phyloP scores from a whole-genome alignment of 2,888 invertebrate species.

The Agrotis ipsilon region DNA sequence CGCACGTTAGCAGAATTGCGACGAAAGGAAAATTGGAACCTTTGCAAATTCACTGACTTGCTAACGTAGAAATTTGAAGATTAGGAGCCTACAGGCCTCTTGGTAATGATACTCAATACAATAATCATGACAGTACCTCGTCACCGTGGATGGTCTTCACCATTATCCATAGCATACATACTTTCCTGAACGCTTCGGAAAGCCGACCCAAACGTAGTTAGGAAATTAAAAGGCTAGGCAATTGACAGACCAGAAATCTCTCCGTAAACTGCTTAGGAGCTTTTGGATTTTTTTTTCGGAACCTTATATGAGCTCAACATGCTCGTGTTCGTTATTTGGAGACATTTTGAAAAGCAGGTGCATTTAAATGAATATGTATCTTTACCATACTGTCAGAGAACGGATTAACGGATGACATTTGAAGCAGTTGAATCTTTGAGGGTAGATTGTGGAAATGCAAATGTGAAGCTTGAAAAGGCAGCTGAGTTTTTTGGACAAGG shows the following conservation, averaged over 20 bases:
- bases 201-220: no score
- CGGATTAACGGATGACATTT: conserved; percentile 13
- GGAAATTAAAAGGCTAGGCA: no score
- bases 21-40: not conserved
- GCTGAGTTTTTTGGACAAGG: not conserved
- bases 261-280: no score
- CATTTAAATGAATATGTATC: conserved; percentile 6
- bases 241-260: not conserved
- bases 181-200: no score
- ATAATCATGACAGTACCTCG: no score
- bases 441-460: conserved; percentile 9
- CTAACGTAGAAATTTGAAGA: not conserved
- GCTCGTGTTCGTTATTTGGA: not conserved
- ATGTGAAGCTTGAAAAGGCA: conserved; percentile 1
- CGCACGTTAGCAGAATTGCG: not conserved
- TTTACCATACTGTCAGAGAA: not conserved
- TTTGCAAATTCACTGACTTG: not conserved
- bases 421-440: not conserved
- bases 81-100: no score
- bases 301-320: not conserved
- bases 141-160: no score
- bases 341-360: conserved; percentile 11
- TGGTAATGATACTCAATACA: no score
- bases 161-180: no score
- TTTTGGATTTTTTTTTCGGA: not conserved